Evolutionary conservation across 1,140 invertebrate genomes (phyloP).

Genomic region (Musca domestica): DNA sequence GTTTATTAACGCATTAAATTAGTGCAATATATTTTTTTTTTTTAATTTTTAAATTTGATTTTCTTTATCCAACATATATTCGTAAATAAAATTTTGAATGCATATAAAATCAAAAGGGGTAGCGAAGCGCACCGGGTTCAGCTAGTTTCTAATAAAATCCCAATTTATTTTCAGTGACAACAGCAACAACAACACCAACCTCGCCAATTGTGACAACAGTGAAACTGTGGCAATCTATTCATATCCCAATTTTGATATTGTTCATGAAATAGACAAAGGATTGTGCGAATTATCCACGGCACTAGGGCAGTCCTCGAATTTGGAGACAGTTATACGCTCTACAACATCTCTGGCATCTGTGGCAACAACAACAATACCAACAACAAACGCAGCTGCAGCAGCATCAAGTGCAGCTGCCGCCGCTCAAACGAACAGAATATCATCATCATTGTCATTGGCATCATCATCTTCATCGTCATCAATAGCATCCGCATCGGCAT

Average conservation of each 20-base stretch:
- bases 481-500: slow-evolving; percentile 6
- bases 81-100: no score
- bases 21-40: no score
- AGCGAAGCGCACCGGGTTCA: no score
- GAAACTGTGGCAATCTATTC: slow-evolving; percentile 3
- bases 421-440: slow-evolving; percentile 16
- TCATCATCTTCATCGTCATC: background rate
- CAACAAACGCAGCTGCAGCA: slow-evolving; percentile 23
- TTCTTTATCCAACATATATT: no score
- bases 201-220: background rate
- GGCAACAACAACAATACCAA: slow-evolving; percentile 24
- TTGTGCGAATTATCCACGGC: slow-evolving; percentile 24
- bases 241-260: slow-evolving; percentile 24
- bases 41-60: no score
- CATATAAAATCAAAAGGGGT: no score
- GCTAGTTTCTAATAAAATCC: no score
- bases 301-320: slow-evolving; percentile 35
- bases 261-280: slow-evolving; percentile 17
- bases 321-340: slow-evolving; percentile 16
- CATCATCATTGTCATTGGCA: slow-evolving; percentile 2
- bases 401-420: slow-evolving; percentile 13
- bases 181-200: slow-evolving; percentile 9
- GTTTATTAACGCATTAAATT: no score
- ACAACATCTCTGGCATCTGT: slow-evolving; percentile 7
- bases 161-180: background rate